Conservation (phyloP, 2,113 vertebrate species). For the Eurystomus gularis region DNA sequence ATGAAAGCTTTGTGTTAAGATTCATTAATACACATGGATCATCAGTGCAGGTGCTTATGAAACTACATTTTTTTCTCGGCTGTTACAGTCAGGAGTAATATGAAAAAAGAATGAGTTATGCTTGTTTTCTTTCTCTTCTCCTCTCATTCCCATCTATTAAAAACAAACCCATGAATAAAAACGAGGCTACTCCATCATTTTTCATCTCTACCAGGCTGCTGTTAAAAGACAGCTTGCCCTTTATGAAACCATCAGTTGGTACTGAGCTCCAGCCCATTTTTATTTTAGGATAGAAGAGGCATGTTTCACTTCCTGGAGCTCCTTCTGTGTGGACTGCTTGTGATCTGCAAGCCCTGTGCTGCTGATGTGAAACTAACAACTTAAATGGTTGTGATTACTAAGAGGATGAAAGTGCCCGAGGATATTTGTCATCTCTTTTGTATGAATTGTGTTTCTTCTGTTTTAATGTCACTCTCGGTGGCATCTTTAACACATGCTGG, state of each 20-base stretch:
- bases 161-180: not conserved
- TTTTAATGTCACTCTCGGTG: not conserved
- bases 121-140: not conserved
- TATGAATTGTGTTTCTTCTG: not conserved
- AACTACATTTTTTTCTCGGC: not conserved
- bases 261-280: not conserved
- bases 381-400: not conserved
- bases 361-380: constrained; percentile 2
- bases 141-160: not conserved
- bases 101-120: not conserved
- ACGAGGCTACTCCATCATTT: not conserved
- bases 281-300: not conserved
- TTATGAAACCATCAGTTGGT: not conserved
- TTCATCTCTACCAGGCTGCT: not conserved
- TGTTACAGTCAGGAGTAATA: not conserved
- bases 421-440: constrained; percentile 1
- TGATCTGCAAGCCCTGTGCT: not conserved
- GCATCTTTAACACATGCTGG: not conserved
- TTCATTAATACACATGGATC: not conserved
- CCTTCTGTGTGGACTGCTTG: not conserved
- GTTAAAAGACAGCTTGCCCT: not conserved
- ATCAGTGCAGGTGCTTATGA: not conserved
- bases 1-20: not conserved
- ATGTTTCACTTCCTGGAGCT: constrained; percentile 8
- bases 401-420: not conserved